Evolutionary conservation across 2,113 vertebrate genomes (phyloP).

Genomic region (Xenopus laevis): DNA sequence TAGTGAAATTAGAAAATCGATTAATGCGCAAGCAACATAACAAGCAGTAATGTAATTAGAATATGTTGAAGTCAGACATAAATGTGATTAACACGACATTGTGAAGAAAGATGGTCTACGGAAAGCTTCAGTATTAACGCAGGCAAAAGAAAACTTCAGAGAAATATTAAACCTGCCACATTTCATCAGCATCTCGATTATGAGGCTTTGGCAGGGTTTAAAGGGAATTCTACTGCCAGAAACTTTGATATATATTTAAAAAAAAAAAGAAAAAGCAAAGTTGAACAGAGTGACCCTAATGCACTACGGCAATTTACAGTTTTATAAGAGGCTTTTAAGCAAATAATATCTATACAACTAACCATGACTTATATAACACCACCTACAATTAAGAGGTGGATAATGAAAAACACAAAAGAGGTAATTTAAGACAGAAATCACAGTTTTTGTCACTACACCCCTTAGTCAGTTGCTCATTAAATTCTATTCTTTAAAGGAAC

Average conservation of each 20-base stretch:
- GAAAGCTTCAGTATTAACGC: neutral
- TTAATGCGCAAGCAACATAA: neutral
- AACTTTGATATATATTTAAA: neutral
- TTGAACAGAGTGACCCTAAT: too few relatives aligned
- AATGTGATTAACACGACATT: constrained; percentile 4
- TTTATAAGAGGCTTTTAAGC: too few relatives aligned
- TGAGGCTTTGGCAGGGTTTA: neutral
- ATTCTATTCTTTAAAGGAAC: too few relatives aligned
- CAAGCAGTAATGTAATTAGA: constrained; percentile 6
- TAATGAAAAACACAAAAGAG: too few relatives aligned
- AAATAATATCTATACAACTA: too few relatives aligned
- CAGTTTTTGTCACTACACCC: too few relatives aligned
- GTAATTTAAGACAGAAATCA: too few relatives aligned
- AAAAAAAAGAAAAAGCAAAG: too few relatives aligned
- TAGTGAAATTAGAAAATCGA: neutral
- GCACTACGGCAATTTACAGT: too few relatives aligned
- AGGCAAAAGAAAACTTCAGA: neutral
- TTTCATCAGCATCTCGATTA: neutral
- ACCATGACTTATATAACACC: too few relatives aligned
- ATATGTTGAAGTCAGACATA: neutral
- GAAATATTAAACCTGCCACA: neutral
- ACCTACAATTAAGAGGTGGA: too few relatives aligned
- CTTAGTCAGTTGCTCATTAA: too few relatives aligned
- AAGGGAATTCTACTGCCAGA: neutral
- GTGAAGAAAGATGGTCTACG: neutral